phyloP scores from a whole-genome alignment of 2,888 invertebrate genomes.

The Thecophora atra region DNA sequence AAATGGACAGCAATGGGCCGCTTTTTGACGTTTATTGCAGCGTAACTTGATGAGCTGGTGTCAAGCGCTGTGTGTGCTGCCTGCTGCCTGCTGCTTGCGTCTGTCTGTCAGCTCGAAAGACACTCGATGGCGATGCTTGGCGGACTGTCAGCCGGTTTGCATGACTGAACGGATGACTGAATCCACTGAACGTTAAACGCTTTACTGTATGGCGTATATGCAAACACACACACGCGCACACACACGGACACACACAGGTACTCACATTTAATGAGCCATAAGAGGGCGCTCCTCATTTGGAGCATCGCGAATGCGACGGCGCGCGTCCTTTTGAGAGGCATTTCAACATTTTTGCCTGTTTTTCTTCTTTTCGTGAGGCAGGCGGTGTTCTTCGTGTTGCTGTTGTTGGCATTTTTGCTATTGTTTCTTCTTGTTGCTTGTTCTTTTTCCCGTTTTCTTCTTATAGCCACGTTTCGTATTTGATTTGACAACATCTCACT shows the following conservation, averaged over 20 bases:
- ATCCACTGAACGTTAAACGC: background rate
- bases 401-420: conserved; percentile 8
- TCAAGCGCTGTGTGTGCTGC: conserved; percentile 5
- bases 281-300: conserved; percentile 37
- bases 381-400: background rate
- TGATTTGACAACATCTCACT: conserved; percentile 19
- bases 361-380: background rate
- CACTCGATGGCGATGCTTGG: background rate
- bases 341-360: background rate
- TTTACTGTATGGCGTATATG: conserved; percentile 49
- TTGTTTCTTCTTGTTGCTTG: conserved; percentile 3
- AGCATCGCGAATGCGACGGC: conserved; percentile 21
- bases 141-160: background rate
- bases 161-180: conserved; percentile 1
- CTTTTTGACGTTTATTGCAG: conserved; percentile 64
- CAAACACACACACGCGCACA: conserved; percentile 40
- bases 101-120: background rate
- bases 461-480: conserved; percentile 4
- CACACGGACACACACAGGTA: conserved; percentile 23
- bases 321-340: conserved; percentile 27
- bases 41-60: conserved; percentile 45
- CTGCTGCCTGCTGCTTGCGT: background rate
- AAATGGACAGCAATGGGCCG: conserved; percentile 65
- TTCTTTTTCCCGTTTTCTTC: background rate
- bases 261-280: conserved; percentile 36